phyloP scores from a whole-genome alignment of 2,113 vertebrate genomes.

The Stictonetta naevosa region DNA sequence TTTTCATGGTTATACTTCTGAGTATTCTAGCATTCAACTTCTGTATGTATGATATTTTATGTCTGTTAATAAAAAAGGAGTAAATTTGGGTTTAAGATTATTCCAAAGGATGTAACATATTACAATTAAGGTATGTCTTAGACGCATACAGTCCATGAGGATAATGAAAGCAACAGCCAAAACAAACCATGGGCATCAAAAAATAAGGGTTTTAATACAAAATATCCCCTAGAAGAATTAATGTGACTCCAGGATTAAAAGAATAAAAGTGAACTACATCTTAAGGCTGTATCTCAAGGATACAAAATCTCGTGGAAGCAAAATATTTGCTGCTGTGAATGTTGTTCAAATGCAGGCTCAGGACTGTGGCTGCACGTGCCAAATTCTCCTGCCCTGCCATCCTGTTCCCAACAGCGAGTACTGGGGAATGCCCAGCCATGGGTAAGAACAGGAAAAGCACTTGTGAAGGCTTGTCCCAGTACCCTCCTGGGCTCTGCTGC shows the following conservation, averaged over 20 bases:
- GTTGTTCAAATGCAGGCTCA: not conserved
- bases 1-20: not conserved
- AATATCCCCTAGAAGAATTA: constrained; percentile 48
- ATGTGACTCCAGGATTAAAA: not conserved
- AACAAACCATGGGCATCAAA: not conserved
- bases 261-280: not conserved
- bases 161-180: constrained; percentile 11
- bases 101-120: not conserved
- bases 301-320: not conserved
- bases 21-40: not conserved
- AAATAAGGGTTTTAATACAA: not conserved
- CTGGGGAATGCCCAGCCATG: not conserved
- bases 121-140: not conserved
- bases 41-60: not conserved
- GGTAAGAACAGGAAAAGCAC: not conserved
- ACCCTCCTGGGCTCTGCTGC: not conserved
- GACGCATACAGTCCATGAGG: not conserved
- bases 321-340: not conserved
- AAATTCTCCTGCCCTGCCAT: not conserved
- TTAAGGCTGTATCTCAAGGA: constrained; percentile 15
- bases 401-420: not conserved
- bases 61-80: not conserved
- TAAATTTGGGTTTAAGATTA: not conserved
- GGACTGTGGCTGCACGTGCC: not conserved
- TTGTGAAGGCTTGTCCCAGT: not conserved